These are phyloP conservation scores for Solea senegalensis DNA, from an alignment of 2,113 vertebrate species.

Conservation along the genomic window DNA sequence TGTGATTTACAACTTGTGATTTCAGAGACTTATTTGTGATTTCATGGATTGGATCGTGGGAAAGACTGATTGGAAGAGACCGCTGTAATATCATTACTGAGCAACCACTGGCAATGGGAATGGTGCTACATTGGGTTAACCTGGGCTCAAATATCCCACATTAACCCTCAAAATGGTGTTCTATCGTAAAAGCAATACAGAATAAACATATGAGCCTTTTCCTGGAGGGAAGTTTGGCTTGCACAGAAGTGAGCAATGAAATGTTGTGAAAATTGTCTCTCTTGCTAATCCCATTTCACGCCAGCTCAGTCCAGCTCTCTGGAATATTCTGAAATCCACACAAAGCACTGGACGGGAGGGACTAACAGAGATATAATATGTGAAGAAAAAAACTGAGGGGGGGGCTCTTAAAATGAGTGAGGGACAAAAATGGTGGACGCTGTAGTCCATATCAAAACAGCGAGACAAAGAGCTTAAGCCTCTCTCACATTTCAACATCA, in stretches of 20 bases:
- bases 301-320: constrained; percentile 66
- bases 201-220: not conserved
- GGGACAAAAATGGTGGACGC: constrained; percentile 40
- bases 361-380: not conserved
- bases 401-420: too few species aligned
- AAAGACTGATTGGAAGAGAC: too few species aligned
- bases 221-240: constrained; percentile 30
- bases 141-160: too few species aligned
- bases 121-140: too few species aligned
- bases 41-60: too few species aligned
- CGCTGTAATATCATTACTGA: too few species aligned
- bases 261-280: constrained; percentile 75
- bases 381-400: not conserved
- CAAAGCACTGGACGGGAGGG: constrained; percentile 10
- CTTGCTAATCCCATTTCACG: constrained; percentile 78
- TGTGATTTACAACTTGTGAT: too few species aligned
- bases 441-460: constrained; percentile 59
- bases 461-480: constrained; percentile 60
- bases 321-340: constrained; percentile 66
- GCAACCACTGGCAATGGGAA: too few species aligned
- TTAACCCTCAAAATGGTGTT: too few species aligned
- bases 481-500: constrained; percentile 29
- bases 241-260: constrained; percentile 37
- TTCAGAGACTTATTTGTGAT: too few species aligned
- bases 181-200: too few species aligned